phyloP scores from a whole-genome alignment of 2,888 invertebrate species.

The Synergus gifuensis region DNA sequence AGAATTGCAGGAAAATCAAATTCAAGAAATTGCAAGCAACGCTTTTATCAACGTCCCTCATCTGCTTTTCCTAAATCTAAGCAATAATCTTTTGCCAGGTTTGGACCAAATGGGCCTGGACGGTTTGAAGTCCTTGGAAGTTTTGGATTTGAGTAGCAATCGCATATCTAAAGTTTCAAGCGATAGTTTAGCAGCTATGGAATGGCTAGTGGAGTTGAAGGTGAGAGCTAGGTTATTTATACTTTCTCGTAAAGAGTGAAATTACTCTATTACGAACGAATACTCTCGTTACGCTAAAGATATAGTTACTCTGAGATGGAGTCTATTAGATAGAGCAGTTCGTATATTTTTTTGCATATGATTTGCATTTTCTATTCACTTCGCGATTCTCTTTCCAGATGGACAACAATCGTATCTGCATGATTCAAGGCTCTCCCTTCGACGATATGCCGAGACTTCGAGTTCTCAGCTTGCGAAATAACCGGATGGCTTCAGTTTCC shows the following conservation, averaged over 20 bases:
- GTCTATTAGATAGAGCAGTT: constrained; percentile 31
- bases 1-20: constrained; percentile 89
- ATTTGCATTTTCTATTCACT: constrained; percentile 43
- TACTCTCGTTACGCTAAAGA: constrained; percentile 49
- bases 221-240: constrained; percentile 66
- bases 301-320: constrained; percentile 36
- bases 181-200: constrained; percentile 86
- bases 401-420: constrained; percentile 91
- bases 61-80: constrained; percentile 89
- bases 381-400: constrained; percentile 77
- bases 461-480: constrained; percentile 87
- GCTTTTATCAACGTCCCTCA: constrained; percentile 89
- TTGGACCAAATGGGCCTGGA: constrained; percentile 88
- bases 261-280: constrained; percentile 62
- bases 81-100: constrained; percentile 87
- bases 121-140: constrained; percentile 88
- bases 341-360: constrained; percentile 24
- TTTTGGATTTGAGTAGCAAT: constrained; percentile 91
- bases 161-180: constrained; percentile 83
- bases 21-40: constrained; percentile 85
- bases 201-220: constrained; percentile 92
- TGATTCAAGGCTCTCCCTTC: constrained; percentile 89
- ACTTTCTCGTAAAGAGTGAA: constrained; percentile 73
- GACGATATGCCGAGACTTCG: constrained; percentile 91
- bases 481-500: constrained; percentile 85